A percentile compares a stretch with the other conserved stretches of the same genome.
phyloP scores from a whole-genome alignment of 2,888 invertebrate species.

The Acleris cristana region DNA sequence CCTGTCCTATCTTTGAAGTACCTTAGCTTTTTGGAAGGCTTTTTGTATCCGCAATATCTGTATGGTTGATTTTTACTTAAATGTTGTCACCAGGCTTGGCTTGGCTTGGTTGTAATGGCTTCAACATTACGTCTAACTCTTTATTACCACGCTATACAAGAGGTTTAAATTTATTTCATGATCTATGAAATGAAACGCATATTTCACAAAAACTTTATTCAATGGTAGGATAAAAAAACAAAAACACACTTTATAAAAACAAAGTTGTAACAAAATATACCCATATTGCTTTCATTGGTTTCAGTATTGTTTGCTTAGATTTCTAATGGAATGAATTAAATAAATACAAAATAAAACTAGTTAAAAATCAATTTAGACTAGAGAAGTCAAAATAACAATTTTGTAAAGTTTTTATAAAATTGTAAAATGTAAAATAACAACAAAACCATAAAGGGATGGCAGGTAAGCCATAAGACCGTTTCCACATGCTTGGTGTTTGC shows the following conservation, averaged over 20 bases:
- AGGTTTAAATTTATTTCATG: too few relatives aligned
- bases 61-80: too few relatives aligned
- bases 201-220: constrained; percentile 24
- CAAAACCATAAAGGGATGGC: background rate
- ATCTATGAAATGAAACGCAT: background rate
- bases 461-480: too few relatives aligned
- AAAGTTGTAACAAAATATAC: background rate
- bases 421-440: constrained; percentile 20
- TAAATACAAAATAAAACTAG: background rate
- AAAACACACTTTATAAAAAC: constrained; percentile 3
- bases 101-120: too few relatives aligned
- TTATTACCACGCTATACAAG: too few relatives aligned
- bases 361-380: constrained; percentile 18
- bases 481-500: too few relatives aligned
- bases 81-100: too few relatives aligned
- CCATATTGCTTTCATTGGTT: background rate
- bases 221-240: constrained; percentile 6
- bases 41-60: too few relatives aligned
- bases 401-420: constrained; percentile 13
- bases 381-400: background rate
- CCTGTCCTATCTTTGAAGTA: too few relatives aligned
- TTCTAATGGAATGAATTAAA: constrained; percentile 9
- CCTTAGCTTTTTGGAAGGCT: too few relatives aligned
- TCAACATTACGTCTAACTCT: too few relatives aligned
- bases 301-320: background rate